These are phyloP conservation scores for Margarornis squamiger DNA, from an alignment of 2,797 vertebrate species.

Conservation along the genomic window DNA sequence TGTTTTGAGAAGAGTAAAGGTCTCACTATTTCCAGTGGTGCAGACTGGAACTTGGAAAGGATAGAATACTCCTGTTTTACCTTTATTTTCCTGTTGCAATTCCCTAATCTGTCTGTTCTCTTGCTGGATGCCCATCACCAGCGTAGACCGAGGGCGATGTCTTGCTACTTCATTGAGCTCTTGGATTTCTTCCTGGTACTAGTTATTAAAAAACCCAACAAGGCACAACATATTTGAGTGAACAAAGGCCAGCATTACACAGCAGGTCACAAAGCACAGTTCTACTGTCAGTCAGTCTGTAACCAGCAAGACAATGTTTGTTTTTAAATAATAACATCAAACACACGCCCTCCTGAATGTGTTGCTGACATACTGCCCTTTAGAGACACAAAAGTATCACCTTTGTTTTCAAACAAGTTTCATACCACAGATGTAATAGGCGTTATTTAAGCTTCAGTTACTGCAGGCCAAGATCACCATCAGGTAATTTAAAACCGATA, in stretches of 20 bases:
- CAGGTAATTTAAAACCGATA: background rate
- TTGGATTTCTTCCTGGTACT: slow-evolving; percentile 99
- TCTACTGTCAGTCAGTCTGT: background rate
- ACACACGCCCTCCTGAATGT: background rate
- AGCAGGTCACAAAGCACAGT: background rate
- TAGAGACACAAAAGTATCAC: background rate
- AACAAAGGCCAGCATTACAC: background rate
- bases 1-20: background rate
- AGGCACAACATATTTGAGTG: background rate
- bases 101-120: slow-evolving; percentile 97
- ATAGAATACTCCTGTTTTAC: slow-evolving; percentile 55
- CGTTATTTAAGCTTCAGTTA: background rate
- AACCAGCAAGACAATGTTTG: background rate
- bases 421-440: background rate
- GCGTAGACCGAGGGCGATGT: slow-evolving; percentile 93
- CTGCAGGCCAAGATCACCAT: background rate
- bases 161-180: slow-evolving; percentile 94
- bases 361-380: background rate
- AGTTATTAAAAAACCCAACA: slow-evolving; percentile 7
- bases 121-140: slow-evolving; percentile 97
- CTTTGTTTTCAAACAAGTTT: background rate
- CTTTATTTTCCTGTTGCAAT: slow-evolving; percentile 97
- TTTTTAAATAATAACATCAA: background rate
- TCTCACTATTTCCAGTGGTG: background rate
- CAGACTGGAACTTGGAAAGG: background rate